Percentiles rank a stretch among this genome's conserved stretches.
phyloP scores from a whole-genome alignment of 2,797 vertebrate species.

The Dromococcyx pavoninus region DNA sequence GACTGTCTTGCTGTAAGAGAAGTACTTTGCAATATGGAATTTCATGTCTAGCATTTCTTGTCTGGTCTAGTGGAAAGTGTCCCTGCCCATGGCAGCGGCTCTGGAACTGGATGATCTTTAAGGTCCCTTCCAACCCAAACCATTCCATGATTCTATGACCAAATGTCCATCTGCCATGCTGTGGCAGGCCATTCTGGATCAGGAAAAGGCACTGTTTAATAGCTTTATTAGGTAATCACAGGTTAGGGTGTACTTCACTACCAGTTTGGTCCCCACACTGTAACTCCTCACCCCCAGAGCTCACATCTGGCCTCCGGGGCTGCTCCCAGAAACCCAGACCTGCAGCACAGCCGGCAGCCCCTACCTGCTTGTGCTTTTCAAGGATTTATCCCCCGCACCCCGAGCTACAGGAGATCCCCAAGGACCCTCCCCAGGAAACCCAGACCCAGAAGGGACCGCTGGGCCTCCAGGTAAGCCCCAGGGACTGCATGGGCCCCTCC shows the following conservation, averaged over 20 bases:
- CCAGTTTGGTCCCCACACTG: fast-evolving
- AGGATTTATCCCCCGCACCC: not conserved
- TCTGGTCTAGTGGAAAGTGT: too few relatives aligned
- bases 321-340: not conserved
- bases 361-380: not conserved
- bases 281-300: not conserved
- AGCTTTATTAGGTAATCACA: too few relatives aligned
- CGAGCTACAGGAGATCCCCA: not conserved
- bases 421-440: too few relatives aligned
- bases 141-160: too few relatives aligned
- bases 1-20: not conserved
- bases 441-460: too few relatives aligned
- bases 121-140: too few relatives aligned
- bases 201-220: not conserved
- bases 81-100: too few relatives aligned
- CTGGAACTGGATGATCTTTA: too few relatives aligned
- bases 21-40: not conserved
- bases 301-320: not conserved
- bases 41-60: too few relatives aligned
- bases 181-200: not conserved
- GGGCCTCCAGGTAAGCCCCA: not conserved
- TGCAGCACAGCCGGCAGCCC: not conserved
- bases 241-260: fast-evolving
- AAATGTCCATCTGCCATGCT: fast-evolving
- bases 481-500: fast-evolving